phyloP scores from a whole-genome alignment of 2,113 vertebrate genomes.

The Rhinolophus sinicus region DNA sequence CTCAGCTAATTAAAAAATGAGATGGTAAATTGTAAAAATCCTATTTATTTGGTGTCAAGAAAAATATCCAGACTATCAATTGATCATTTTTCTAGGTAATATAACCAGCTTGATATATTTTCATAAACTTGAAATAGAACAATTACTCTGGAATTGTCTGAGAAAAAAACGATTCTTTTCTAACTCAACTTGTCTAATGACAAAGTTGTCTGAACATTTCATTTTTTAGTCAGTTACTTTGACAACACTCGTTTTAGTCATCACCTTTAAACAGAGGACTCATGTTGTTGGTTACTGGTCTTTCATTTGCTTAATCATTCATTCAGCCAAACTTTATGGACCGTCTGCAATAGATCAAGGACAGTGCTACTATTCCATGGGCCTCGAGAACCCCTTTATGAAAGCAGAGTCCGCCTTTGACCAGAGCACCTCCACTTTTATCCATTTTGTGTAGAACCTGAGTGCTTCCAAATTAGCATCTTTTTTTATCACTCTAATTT shows the following conservation, averaged over 20 bases:
- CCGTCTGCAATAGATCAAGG: not conserved
- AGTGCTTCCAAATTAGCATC: not conserved
- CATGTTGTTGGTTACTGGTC: not conserved
- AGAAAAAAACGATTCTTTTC: not conserved
- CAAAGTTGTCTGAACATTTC: not conserved
- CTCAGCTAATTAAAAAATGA: constrained; percentile 16
- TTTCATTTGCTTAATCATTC: not conserved
- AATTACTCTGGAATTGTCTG: not conserved
- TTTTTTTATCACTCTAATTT: too few relatives aligned
- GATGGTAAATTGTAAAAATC: not conserved
- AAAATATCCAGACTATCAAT: not conserved
- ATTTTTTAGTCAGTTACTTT: not conserved
- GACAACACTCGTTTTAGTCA: not conserved
- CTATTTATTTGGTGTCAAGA: not conserved
- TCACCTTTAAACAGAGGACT: not conserved
- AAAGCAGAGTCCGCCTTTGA: not conserved
- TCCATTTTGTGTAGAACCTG: not conserved
- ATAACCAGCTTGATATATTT: not conserved
- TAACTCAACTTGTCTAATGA: not conserved
- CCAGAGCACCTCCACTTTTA: not conserved
- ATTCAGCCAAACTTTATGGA: not conserved
- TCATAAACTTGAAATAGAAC: not conserved
- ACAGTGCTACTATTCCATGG: not conserved
- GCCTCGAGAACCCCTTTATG: not conserved
- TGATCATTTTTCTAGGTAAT: constrained; percentile 9